phyloP scores from a whole-genome alignment of 2,888 invertebrate genomes.

The Apamea monoglypha region DNA sequence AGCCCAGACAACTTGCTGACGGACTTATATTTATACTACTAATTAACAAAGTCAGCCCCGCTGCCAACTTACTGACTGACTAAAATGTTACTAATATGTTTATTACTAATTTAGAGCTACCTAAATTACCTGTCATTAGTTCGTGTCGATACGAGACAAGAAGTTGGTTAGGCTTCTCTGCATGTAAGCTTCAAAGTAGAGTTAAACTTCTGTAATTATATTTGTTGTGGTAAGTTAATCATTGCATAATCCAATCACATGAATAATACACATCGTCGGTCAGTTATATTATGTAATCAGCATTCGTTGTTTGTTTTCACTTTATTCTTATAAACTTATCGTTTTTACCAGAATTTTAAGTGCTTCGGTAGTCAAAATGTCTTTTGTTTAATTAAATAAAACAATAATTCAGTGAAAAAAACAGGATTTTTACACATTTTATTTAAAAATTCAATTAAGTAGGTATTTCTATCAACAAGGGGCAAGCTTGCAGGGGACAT shows the following conservation, averaged over 20 bases:
- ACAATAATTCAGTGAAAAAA: not conserved
- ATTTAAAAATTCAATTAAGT: slow-evolving; percentile 18
- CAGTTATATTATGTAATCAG: slow-evolving; percentile 38
- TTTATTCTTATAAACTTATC: slow-evolving; percentile 3
- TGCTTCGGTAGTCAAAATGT: slow-evolving; percentile 4
- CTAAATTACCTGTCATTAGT: not conserved
- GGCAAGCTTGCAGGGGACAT: not conserved
- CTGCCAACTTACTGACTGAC: not conserved
- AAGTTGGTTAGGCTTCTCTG: not conserved
- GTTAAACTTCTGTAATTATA: slow-evolving; percentile 29
- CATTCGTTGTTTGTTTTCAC: slow-evolving; percentile 14
- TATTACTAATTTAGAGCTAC: not conserved
- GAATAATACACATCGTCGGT: slow-evolving; percentile 26
- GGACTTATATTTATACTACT: not conserved
- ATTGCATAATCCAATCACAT: slow-evolving; percentile 54
- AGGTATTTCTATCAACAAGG: not conserved
- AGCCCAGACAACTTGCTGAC: not conserved
- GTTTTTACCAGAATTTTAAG: slow-evolving; percentile 8
- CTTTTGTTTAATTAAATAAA: not conserved
- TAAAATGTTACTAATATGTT: not conserved
- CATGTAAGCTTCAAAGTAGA: not conserved
- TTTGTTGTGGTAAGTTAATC: not conserved
- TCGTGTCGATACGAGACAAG: not conserved
- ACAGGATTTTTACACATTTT: not conserved
- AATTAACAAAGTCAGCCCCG: too few species aligned